Conservation (phyloP, 2,888 invertebrate species). For the Cybosia mesomella region DNA sequence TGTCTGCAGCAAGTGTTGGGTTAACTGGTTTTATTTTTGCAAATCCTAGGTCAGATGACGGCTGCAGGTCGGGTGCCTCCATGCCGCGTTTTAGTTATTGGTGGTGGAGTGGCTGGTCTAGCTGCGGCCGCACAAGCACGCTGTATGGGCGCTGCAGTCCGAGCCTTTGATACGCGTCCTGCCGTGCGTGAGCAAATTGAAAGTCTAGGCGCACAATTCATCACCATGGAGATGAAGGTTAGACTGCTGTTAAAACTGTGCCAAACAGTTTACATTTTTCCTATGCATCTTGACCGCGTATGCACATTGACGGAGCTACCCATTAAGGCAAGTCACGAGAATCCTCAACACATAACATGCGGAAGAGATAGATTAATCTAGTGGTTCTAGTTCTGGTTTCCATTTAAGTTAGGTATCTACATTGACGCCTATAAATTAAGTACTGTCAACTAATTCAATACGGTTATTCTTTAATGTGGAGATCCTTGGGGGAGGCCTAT, state of each 20-base stretch:
- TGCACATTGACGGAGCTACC: too few species aligned
- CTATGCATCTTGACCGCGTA: too few species aligned
- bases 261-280: not conserved
- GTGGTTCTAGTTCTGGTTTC: too few species aligned
- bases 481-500: too few species aligned
- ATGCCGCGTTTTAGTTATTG: slow-evolving; percentile 94
- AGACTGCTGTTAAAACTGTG: slow-evolving; percentile 10
- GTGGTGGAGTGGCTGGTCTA: slow-evolving; percentile 96
- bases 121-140: slow-evolving; percentile 95
- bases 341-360: too few species aligned
- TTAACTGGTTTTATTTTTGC: not conserved
- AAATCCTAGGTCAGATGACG: slow-evolving; percentile 92
- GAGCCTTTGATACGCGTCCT: slow-evolving; percentile 95
- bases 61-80: slow-evolving; percentile 96
- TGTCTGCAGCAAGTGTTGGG: not conserved
- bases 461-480: too few species aligned
- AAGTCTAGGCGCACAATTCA: slow-evolving; percentile 95
- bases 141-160: slow-evolving; percentile 95
- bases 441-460: too few species aligned
- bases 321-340: too few species aligned
- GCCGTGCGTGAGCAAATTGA: slow-evolving; percentile 95
- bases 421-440: too few species aligned
- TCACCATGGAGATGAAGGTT: slow-evolving; percentile 92
- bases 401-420: too few species aligned
- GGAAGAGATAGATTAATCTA: too few species aligned